Base-by-base conservation (phyloP, 1,140 invertebrate genomes). In the Lordiphosa mommai region DNA sequence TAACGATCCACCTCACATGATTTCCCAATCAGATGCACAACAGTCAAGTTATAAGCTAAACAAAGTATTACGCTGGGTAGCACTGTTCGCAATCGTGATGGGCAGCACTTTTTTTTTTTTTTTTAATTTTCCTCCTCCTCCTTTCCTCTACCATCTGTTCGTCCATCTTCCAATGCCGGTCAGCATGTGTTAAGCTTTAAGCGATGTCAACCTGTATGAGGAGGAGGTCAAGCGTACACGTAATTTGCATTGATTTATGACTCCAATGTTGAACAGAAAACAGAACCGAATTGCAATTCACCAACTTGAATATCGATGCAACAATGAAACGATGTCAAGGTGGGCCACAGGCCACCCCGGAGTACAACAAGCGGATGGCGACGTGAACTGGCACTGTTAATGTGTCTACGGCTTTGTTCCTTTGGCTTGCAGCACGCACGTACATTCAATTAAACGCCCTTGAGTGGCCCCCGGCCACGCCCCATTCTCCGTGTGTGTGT, bases 391-490 rank as follows among this genome's bases (percentile, higher is more conserved):
- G 52, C 65, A 51, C 66, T 82, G 76, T 80, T 82, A 84, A 84
- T 80, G 77, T 60, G 76, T 82, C 76, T 80, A 74, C 65, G 76
- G 49, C 57, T 46, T 49, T 57, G 38, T 84, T 67, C 72, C 67
- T 53, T 68, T 20, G 47, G n/a, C 16, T 41, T 27, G 65, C 43
- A 55, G 40, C 64, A 46, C 52, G 74, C 73, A 79, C 77, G 76
- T 84, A 84, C 76, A 82, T 82, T 82, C 77, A 82, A 82, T 82
- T 82, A 82, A 82, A 82, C 76, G 77, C 77, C 76, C 76, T 82
- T 84, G 76, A 84, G 72, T 84, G 67, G 57, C 52, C 55, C 47
- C 23, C 36, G 29, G 55, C 55, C 59, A 69, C 59, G 74, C 76
- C 74, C 13, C 48, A n/a, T 20, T 16, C 17, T 32, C 33, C 41